Conservation (phyloP, 2,797 vertebrate species). For the Pitangus sulphuratus region DNA sequence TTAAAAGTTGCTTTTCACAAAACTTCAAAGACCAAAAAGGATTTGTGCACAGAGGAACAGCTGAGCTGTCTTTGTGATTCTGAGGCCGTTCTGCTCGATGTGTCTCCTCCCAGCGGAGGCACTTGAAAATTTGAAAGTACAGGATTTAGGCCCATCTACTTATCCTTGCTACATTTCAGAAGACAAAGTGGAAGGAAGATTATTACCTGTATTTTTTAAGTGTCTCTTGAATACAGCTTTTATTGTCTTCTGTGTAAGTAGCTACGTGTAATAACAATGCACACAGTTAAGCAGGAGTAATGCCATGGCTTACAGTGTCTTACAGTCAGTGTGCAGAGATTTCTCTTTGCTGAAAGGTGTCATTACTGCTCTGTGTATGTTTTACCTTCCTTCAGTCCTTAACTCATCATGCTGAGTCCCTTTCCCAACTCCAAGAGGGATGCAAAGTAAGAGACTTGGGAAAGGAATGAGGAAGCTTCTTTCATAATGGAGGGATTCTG, state of each 20-base stretch:
- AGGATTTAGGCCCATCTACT: background rate
- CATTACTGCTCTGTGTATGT: background rate
- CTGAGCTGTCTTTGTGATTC: background rate
- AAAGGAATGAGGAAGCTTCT: background rate
- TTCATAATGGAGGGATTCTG: background rate
- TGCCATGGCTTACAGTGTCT: background rate
- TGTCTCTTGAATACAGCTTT: background rate
- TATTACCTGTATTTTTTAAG: background rate
- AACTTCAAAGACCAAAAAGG: background rate
- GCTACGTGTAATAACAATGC: background rate
- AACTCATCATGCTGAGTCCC: background rate
- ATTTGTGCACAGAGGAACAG: background rate
- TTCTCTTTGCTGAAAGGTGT: background rate
- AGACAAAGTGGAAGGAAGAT: background rate
- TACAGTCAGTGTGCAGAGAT: background rate
- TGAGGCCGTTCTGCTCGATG: background rate
- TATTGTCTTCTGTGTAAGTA: conserved; percentile 10
- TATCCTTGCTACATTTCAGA: background rate
- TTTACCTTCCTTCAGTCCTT: background rate
- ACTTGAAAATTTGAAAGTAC: background rate
- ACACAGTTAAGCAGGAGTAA: background rate
- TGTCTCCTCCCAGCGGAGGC: background rate
- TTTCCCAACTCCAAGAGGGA: background rate
- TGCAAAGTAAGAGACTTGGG: background rate
- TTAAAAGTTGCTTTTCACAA: background rate